Evolutionary conservation across 2,888 invertebrate genomes (phyloP).

Genomic region (Philereme vetulata): DNA sequence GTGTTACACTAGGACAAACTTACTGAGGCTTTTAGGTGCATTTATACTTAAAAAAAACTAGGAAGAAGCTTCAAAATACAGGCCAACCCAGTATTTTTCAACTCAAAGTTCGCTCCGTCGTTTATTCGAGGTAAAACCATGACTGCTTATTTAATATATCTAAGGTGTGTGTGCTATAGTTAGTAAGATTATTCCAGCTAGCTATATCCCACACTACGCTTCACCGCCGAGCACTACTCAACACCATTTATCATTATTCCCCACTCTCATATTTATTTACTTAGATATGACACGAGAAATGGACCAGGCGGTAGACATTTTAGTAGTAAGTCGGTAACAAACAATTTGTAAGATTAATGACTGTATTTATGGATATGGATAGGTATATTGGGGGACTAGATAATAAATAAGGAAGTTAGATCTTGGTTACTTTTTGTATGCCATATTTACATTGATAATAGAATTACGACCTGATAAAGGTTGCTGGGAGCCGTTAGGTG

Average conservation of each 20-base stretch:
- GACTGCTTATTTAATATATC: too few species aligned
- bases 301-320: slow-evolving; percentile 37
- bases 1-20: too few species aligned
- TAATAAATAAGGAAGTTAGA: slow-evolving; percentile 16
- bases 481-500: too few species aligned
- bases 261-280: slow-evolving; percentile 48
- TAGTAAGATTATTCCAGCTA: background rate
- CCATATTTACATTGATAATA: too few species aligned
- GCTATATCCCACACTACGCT: slow-evolving; percentile 15
- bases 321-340: slow-evolving; percentile 34
- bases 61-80: too few species aligned
- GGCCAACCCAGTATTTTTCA: too few species aligned
- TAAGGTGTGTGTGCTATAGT: too few species aligned
- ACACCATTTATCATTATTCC: slow-evolving; percentile 53
- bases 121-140: too few species aligned
- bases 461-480: too few species aligned
- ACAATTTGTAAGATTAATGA: slow-evolving; percentile 34
- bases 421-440: slow-evolving; percentile 7
- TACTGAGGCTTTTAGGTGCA: too few species aligned
- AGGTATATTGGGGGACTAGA: slow-evolving; percentile 16
- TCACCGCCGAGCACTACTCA: slow-evolving; percentile 23
- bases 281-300: slow-evolving; percentile 41
- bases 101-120: too few species aligned
- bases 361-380: slow-evolving; percentile 14
- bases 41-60: too few species aligned